Base-by-base conservation (phyloP, 2,113 vertebrate genomes). In the Thalassoma bifasciatum region DNA sequence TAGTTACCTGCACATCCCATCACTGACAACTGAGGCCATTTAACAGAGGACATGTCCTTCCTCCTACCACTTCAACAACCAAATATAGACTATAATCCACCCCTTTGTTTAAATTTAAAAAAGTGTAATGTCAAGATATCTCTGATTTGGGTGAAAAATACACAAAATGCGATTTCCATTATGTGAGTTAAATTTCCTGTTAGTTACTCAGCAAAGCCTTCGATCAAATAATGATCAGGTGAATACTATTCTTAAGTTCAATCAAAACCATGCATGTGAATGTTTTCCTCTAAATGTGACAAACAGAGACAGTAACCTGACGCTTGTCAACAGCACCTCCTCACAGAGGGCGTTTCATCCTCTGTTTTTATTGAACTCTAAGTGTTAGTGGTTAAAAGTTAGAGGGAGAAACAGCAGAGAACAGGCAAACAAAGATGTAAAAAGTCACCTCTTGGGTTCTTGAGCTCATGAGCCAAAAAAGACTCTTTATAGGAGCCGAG, bases 391-490 rank as follows among this genome's bases (percentile, higher is more conserved):
- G 63, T 81, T 83, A 66, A 65, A 63, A 59, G 79, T 77, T 90
- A 84, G 58, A 42, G 69, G 21, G 65, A 57, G 68, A 26, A 74
- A 71, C 63, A 87, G 68, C 77, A 77, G 72, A 26, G 81, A 74
- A 81, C 90, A 92, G 75, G 87, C 86, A 91, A 90, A 82, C 74
- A 87, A 86, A 92, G 90, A 93, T 94, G 94, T 66, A 95, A 95
- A 94, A 93, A 94, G 90, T 99, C 98, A 99, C 98, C 98, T 99
- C 96, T 98, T 92, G 96, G 93, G 95, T 96, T 98, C 97, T 95
- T 98, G 96, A 96, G 96, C 93, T 98, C 97, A 93, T 96, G 96
- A 98, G 96, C 96, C 95, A 97, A 94, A 96, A 97, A 95, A 95
- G 96, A 96, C 93, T 99, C 98, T 99, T 99, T 96, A 93, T 80